Base-by-base conservation (phyloP, 2,113 vertebrate genomes). In the Catharus bicknelli region DNA sequence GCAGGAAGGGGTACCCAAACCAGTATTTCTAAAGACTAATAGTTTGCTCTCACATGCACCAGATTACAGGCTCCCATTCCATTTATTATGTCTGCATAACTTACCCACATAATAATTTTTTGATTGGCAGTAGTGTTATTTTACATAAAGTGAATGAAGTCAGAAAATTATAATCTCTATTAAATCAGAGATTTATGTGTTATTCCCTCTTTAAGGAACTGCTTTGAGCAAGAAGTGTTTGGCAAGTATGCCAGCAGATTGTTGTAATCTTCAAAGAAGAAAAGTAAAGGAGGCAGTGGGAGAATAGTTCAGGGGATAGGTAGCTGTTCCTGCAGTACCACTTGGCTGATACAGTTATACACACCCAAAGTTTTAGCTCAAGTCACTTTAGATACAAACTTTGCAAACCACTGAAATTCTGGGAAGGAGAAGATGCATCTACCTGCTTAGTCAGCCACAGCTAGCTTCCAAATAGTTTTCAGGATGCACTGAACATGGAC, bases 251-350 rank as follows among this genome's bases (percentile, higher is more conserved):
- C 25, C 32, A 58, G 61, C 14, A 88, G 43, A 80, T 38, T 64
- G 19, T 22, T 73, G 11, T 16, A 36, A 47, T 47, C 38, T 42
- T 68, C 1, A 0, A 58, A 67, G 7, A 7, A 7, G 4, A 27
- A 82, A 66, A 53, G 9, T 30, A 42, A 85, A 55, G 25, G 9
- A 75, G 19, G 25, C 23, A 84, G 59, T 32, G 42, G 16, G 12
- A 92, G 5, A 67, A 75, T 3, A 0, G 0, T 23, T 38, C 38
- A 55, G 5, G 23, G 11, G 7, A 48, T 38, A 83, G 7, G 43
- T 38, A 83, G 38, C 29, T 54, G 32, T 53, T 78, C 48, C 34
- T 66, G 34, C 3, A 2, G 22, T 47, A 63, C 13, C 45, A 14
- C 62, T 81, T 38, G 26, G 43, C 20, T 23, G 84, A 45, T 13